phyloP scores from a whole-genome alignment of 2,113 vertebrate genomes.

The Diglossa brunneiventris region DNA sequence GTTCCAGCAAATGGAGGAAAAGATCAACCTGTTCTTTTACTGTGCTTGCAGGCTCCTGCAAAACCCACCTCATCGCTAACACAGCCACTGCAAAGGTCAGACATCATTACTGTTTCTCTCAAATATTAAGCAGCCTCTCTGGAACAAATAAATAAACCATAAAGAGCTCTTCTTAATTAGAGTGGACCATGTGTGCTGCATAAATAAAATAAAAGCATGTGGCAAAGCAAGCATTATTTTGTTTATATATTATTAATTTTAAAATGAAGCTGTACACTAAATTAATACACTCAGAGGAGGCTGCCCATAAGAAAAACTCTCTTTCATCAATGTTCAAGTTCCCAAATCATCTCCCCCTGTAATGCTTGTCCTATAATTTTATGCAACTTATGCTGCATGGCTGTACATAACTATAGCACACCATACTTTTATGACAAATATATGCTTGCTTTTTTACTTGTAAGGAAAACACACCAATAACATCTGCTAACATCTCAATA shows the following conservation, averaged over 20 bases:
- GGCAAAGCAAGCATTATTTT: slow-evolving; percentile 7
- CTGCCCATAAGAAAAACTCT: neutral
- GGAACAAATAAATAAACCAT: slow-evolving; percentile 55
- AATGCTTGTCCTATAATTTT: neutral
- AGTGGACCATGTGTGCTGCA: neutral
- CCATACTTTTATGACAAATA: neutral
- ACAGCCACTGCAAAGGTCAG: neutral
- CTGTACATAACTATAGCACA: neutral
- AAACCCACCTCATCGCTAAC: neutral
- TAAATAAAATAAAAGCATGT: slow-evolving; percentile 38
- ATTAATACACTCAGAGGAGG: slow-evolving; percentile 10
- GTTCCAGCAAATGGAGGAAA: slow-evolving; percentile 3
- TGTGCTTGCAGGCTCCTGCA: neutral
- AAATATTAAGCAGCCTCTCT: neutral
- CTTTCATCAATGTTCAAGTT: neutral
- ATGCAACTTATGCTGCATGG: neutral
- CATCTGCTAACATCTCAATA: neutral
- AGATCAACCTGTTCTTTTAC: neutral
- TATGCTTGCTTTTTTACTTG: neutral
- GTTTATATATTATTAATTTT: slow-evolving; percentile 39
- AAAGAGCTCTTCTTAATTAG: slow-evolving; percentile 30
- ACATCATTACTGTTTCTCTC: neutral
- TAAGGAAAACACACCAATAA: neutral
- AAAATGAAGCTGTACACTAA: neutral
- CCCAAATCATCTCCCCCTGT: neutral